Conservation (phyloP, 2,113 vertebrate genomes). For the Plotosus lineatus region DNA sequence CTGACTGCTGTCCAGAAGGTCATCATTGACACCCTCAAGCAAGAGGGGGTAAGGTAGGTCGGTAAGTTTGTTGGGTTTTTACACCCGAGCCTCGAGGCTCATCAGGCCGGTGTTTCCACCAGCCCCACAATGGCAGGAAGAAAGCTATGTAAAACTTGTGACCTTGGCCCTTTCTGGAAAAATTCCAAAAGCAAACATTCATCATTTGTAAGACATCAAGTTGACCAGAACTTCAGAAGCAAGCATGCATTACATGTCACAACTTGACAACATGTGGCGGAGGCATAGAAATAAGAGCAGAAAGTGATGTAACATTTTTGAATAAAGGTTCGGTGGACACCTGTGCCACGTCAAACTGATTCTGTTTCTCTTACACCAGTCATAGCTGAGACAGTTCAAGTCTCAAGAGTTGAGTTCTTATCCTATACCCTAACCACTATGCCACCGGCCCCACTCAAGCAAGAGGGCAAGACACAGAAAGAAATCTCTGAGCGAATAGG, state of each 20-base stretch:
- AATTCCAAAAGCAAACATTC: not conserved
- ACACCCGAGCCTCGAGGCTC: too few species aligned
- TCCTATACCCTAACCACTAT: not conserved
- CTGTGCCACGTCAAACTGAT: not conserved
- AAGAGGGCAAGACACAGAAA: slow-evolving; percentile 44
- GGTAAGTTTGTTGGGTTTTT: too few species aligned
- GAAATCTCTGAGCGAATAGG: slow-evolving; percentile 24
- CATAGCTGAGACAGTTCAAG: not conserved
- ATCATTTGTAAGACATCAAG: not conserved
- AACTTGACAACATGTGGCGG: not conserved
- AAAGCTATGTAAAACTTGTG: not conserved
- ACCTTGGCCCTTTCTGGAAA: not conserved
- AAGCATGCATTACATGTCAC: not conserved
- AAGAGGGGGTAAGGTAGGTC: too few species aligned
- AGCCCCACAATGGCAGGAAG: too few species aligned
- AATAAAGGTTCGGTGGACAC: not conserved
- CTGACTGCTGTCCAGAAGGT: too few species aligned
- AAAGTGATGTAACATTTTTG: not conserved
- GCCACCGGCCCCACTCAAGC: too few species aligned
- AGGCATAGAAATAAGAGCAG: not conserved
- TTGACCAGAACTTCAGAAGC: not conserved
- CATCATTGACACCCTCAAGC: too few species aligned
- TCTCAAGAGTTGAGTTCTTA: not conserved
- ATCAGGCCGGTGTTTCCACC: too few species aligned
- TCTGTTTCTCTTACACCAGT: not conserved